phyloP scores from a whole-genome alignment of 2,888 invertebrate genomes.

The Leucoma salicis region DNA sequence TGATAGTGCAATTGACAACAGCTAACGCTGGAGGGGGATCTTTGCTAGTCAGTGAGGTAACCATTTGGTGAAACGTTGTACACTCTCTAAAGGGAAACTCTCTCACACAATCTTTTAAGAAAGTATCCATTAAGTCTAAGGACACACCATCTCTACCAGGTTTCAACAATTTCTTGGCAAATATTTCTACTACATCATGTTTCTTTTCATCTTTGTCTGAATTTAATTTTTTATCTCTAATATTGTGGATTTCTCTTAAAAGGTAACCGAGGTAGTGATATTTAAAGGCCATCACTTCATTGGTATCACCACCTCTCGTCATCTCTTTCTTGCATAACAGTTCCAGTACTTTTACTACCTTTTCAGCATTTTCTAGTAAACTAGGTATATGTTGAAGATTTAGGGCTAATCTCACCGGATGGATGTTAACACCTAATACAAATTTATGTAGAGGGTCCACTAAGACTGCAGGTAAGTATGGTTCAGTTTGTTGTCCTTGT shows the following conservation, averaged over 20 bases:
- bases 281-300: slow-evolving; percentile 95
- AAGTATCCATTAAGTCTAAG: slow-evolving; percentile 85
- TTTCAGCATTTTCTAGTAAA: slow-evolving; percentile 88
- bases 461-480: slow-evolving; percentile 87
- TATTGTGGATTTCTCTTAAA: slow-evolving; percentile 86
- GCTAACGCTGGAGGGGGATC: slow-evolving; percentile 87
- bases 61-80: slow-evolving; percentile 93
- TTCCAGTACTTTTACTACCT: slow-evolving; percentile 90
- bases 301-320: slow-evolving; percentile 90
- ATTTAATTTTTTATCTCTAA: slow-evolving; percentile 84
- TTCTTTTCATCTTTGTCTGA: slow-evolving; percentile 80
- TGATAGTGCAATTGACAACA: slow-evolving; percentile 90
- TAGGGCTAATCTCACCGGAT: slow-evolving; percentile 91
- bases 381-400: slow-evolving; percentile 88
- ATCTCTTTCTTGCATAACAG: slow-evolving; percentile 93
- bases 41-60: slow-evolving; percentile 88
- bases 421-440: slow-evolving; percentile 91
- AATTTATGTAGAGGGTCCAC: slow-evolving; percentile 91
- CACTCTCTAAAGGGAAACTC: slow-evolving; percentile 96
- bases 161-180: slow-evolving; percentile 89
- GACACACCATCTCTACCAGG: slow-evolving; percentile 86
- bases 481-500: slow-evolving; percentile 90
- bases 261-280: slow-evolving; percentile 91
- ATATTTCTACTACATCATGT: slow-evolving; percentile 87
- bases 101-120: slow-evolving; percentile 92